Base-by-base conservation (phyloP, 2,888 invertebrate species). In the Standfussiana lucernea region DNA sequence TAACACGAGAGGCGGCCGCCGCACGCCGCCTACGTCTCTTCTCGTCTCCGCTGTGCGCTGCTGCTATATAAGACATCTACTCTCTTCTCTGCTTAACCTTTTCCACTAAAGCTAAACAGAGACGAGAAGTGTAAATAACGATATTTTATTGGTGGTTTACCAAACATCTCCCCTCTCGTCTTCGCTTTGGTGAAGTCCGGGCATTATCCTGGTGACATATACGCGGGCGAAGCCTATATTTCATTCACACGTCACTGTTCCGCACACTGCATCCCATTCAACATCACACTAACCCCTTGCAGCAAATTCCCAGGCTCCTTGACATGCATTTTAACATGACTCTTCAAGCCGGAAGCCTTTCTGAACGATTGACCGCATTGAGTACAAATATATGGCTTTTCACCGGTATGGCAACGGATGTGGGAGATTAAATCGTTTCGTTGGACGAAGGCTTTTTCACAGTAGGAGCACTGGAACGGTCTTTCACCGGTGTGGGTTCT, bases 401-500 rank as follows among this genome's bases (percentile, higher is more conserved):
- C 96, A 0, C 96, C 97, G 0, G 97, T 97, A 77, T 97, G 97
- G 1, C 97, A 97, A 10, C 97, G 94, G 13, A 97, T 94, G 85
- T 97, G 97, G 0, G 96, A 95, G 0, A 97, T 93, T 37, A 97
- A 92, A 80, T 97, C 97, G n/a, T 97, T 97, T 0, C 97, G 91
- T 83, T 97, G 97, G 0, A 97, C 97, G 70, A 97, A 97, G 0
- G 97, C 96, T 81, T 97, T 97, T 2, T 97, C 95, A 80, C 97
- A 97, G 70, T 95, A 95, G 0, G 94, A 94, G 75, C 97, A 97
- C 45, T 96, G 96, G 84, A 95, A 97, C 0, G 97, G 97, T 5
- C 97, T 93, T 82, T 97, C 97, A 0, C 97, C 97, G 0, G 97
- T 97, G 77, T 97, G 97, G 0, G 97, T 97, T 0, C 97, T 91